A percentile compares a stretch with the other conserved stretches of the same genome.
Evolutionary conservation across 2,888 invertebrate genomes (phyloP).

Genomic region (Agrenia bidenticulata): DNA sequence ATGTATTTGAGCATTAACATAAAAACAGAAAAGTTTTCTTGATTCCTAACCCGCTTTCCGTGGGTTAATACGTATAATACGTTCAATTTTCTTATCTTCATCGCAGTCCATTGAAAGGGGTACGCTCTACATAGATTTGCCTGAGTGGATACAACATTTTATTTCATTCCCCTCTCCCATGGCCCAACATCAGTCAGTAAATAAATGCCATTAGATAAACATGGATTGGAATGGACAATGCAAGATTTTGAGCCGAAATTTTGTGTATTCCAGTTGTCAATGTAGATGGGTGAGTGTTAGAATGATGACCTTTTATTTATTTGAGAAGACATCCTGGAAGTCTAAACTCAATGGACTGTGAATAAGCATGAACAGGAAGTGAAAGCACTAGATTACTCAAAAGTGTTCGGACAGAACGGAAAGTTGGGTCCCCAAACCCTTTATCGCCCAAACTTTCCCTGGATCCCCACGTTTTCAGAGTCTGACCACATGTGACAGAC

Average conservation of each 20-base stretch:
- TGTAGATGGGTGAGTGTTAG: constrained; percentile 23
- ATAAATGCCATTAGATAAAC: background rate
- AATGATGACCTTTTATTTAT: constrained; percentile 49
- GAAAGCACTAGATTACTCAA: constrained; percentile 52
- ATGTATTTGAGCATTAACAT: constrained; percentile 17
- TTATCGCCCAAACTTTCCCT: constrained; percentile 45
- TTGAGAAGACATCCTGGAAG: constrained; percentile 46
- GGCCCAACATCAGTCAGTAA: background rate
- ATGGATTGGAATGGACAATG: background rate
- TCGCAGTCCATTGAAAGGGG: constrained; percentile 9
- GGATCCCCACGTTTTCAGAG: constrained; percentile 12
- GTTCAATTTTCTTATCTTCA: constrained; percentile 13
- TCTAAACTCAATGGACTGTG: constrained; percentile 48
- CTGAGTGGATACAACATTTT: background rate
- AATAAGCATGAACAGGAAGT: constrained; percentile 50
- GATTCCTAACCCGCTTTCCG: background rate
- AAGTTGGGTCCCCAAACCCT: constrained; percentile 44
- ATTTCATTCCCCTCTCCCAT: background rate
- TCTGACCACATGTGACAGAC: constrained; percentile 19
- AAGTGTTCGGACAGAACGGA: constrained; percentile 50
- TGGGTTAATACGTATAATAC: constrained; percentile 11
- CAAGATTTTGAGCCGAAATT: no score
- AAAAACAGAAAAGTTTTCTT: constrained; percentile 17
- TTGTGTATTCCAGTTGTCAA: constrained; percentile 25
- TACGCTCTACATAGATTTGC: background rate